Evolutionary conservation across 2,113 vertebrate species (phyloP), one percentile per base, ranked within the genome.

Genomic region (Dipodomys ordii): DNA sequence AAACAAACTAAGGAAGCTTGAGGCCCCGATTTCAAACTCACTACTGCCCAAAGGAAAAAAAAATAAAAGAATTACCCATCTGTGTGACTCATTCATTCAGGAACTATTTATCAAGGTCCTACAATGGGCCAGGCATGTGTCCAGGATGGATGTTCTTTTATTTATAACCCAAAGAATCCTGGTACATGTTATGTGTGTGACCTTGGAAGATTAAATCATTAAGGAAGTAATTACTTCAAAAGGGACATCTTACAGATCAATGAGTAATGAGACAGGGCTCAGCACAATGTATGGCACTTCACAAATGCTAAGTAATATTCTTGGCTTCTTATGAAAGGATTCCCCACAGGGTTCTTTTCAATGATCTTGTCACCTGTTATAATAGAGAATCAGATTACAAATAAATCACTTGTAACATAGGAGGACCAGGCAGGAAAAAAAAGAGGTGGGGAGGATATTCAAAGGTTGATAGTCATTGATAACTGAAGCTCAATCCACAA

Each of bases 201-300:
- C 25, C 46, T 83, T 49, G 65, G 18, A 49, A n/a, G 39, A 12
- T 6, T 44, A 62, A 69, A 32, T 13, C 53, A 57, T 57, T 28
- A 30, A 30, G 30, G 6, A 69, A 23, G 19, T 90, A 83, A 93
- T 91, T 89, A 92, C 57, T 93, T 92, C 18, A 27, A 79, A 91
- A 83, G 10, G 53, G 19, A 5, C 57, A 18, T 53, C 78, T 89
- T 73, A 77, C 6, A 71, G 23, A 84, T 67, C 1, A 53, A 11
- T 8, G 3, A 69, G 22, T 28, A 19, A 73, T 27, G 79, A 89
- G 39, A 72, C 60, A 76, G 32, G n/a, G 28, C 71, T 32, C 5
- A 69, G 68, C 18, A 93, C 4, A 74, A n/a, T 15, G 23, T 62
- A 32, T 73, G 64, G 81, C 23, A 81, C 30, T 65, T 49, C 49